Percentiles rank a stretch among this genome's conserved stretches.
These are phyloP conservation scores for Cerceris rybyensis DNA, from an alignment of 2,888 invertebrate genomes.

Conservation along the genomic window DNA sequence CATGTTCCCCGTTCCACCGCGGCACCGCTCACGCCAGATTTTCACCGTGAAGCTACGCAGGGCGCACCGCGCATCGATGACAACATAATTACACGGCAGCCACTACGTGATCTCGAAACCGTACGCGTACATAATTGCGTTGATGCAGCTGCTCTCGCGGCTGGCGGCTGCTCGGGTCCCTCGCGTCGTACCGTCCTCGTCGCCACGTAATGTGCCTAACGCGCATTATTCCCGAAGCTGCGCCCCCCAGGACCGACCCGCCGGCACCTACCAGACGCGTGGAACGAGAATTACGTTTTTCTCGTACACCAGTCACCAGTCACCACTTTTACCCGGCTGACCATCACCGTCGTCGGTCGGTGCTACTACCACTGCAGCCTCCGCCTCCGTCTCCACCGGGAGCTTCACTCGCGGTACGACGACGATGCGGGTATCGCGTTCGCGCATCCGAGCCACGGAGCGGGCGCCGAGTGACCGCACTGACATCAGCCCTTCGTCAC, in stretches of 20 bases:
- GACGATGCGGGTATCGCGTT: constrained; percentile 65
- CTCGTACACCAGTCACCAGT: constrained; percentile 51
- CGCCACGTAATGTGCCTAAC: constrained; percentile 74
- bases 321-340: constrained; percentile 54
- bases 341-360: constrained; percentile 53
- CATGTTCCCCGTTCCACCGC: constrained; percentile 85
- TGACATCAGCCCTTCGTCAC: constrained; percentile 66
- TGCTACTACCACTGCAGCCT: constrained; percentile 54
- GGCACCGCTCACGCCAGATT: constrained; percentile 85
- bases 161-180: constrained; percentile 56
- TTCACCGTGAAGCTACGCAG: constrained; percentile 84
- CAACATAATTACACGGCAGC: constrained; percentile 81
- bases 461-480: constrained; percentile 66
- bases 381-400: constrained; percentile 68
- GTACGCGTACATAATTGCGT: constrained; percentile 84
- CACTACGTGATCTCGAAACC: constrained; percentile 84
- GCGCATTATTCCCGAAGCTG: constrained; percentile 74
- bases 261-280: constrained; percentile 56
- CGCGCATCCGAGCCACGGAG: constrained; percentile 76
- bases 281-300: constrained; percentile 36
- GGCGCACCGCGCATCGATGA: constrained; percentile 75
- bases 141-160: constrained; percentile 78
- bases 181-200: constrained; percentile 65
- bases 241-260: constrained; percentile 53
- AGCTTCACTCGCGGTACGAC: constrained; percentile 58